Evolutionary conservation across 2,113 vertebrate species (phyloP).

Genomic region (Festucalex cinctus): DNA sequence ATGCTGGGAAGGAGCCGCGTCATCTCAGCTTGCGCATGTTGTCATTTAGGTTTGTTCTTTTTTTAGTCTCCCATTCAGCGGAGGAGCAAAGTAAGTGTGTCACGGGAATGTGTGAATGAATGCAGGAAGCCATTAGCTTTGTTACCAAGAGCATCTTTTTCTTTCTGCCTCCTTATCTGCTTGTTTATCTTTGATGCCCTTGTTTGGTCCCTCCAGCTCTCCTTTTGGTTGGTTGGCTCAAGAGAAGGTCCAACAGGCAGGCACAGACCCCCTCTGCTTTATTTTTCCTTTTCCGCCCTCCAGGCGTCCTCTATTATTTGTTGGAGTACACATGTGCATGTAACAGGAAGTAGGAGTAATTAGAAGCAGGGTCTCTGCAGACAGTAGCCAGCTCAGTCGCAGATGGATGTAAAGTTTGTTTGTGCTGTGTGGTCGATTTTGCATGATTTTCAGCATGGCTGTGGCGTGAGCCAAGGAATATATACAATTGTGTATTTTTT

Average conservation of each 20-base stretch:
- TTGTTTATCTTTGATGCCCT: conserved; percentile 3
- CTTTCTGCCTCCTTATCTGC: conserved; percentile 3
- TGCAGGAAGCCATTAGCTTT: conserved; percentile 31
- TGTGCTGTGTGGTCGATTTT: not conserved
- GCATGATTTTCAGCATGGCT: not conserved
- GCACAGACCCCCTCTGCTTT: conserved; percentile 1
- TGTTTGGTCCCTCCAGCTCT: not conserved
- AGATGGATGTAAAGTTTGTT: not conserved
- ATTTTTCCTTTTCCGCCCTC: conserved; percentile 20
- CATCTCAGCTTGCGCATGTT: not conserved
- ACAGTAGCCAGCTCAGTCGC: not conserved
- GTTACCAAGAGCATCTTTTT: conserved; percentile 36
- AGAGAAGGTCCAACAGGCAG: conserved; percentile 11
- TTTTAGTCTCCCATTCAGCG: conserved; percentile 20
- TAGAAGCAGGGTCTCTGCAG: conserved; percentile 1
- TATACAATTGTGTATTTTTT: not conserved
- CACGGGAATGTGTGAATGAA: conserved; percentile 41
- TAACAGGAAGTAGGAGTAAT: conserved; percentile 8
- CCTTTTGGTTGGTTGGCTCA: not conserved
- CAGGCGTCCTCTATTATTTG: conserved; percentile 23
- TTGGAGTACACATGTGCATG: not conserved
- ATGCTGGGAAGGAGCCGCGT: not conserved
- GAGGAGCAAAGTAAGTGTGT: conserved; percentile 37
- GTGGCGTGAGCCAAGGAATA: not conserved
- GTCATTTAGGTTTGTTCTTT: conserved; percentile 2